Conservation (phyloP, 2,113 vertebrate species). For the Chionodraco myersi region DNA sequence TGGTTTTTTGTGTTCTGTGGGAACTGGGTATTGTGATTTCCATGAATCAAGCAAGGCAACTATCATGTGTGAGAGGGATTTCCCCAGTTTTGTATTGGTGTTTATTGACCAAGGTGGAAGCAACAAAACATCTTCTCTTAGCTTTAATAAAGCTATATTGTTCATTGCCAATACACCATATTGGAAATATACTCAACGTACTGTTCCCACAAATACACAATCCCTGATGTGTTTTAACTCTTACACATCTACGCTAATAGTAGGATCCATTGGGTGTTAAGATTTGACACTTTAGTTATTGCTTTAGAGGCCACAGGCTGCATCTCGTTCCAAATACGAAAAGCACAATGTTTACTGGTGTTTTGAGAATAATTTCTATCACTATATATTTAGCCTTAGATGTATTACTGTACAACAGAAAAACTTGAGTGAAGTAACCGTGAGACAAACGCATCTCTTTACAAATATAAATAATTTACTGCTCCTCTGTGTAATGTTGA, state of each 20-base stretch:
- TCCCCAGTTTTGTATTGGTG: background rate
- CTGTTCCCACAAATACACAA: background rate
- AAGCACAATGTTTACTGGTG: background rate
- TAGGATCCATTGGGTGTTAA: background rate
- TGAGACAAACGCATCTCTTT: background rate
- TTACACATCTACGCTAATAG: background rate
- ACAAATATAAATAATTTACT: background rate
- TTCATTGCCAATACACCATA: background rate
- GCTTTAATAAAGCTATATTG: background rate
- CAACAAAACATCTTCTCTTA: background rate
- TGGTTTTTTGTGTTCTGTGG: background rate
- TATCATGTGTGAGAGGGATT: background rate
- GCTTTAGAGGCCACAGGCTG: background rate
- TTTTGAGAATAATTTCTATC: background rate
- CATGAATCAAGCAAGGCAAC: too few species aligned
- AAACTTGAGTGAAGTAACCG: background rate
- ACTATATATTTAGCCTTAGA: background rate
- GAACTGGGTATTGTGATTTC: background rate
- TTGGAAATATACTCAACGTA: background rate
- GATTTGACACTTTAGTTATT: background rate
- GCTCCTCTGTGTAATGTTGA: background rate
- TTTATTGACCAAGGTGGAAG: background rate
- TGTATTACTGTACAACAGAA: background rate
- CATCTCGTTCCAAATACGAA: background rate
- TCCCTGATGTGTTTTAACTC: background rate